Conservation (phyloP, 2,797 vertebrate genomes). For the Hafferia zeledoni region DNA sequence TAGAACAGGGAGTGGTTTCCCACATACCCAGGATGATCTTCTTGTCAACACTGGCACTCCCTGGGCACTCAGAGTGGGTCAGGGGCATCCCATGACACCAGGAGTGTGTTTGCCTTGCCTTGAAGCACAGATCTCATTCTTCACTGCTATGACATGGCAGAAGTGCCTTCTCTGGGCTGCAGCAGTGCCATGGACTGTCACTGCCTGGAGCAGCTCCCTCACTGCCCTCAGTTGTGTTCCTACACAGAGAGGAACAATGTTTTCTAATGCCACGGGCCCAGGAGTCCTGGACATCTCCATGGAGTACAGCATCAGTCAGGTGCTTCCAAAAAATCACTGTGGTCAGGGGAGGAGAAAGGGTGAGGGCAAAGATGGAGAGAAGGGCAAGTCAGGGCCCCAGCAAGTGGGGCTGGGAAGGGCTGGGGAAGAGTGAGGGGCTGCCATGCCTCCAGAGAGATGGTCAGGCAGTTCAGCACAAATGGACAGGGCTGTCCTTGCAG, state of each 20-base stretch:
- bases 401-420: background rate
- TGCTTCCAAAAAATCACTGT: background rate
- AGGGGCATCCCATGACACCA: background rate
- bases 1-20: background rate
- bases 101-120: background rate
- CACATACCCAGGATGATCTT: background rate
- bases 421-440: background rate
- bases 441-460: rapidly evolving
- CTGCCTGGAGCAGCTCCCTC: background rate
- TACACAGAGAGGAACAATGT: background rate
- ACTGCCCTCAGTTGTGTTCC: background rate
- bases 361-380: background rate
- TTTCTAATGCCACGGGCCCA: background rate
- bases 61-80: background rate
- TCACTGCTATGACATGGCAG: background rate
- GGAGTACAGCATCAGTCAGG: background rate
- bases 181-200: background rate
- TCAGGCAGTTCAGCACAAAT: background rate
- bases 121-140: background rate
- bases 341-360: background rate
- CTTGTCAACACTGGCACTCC: background rate
- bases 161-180: background rate
- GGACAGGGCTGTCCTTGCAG: conserved; percentile 73
- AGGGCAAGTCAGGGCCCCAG: background rate
- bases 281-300: background rate